phyloP scores from a whole-genome alignment of 2,113 vertebrate species.

The Paracanthobrama guichenoti region DNA sequence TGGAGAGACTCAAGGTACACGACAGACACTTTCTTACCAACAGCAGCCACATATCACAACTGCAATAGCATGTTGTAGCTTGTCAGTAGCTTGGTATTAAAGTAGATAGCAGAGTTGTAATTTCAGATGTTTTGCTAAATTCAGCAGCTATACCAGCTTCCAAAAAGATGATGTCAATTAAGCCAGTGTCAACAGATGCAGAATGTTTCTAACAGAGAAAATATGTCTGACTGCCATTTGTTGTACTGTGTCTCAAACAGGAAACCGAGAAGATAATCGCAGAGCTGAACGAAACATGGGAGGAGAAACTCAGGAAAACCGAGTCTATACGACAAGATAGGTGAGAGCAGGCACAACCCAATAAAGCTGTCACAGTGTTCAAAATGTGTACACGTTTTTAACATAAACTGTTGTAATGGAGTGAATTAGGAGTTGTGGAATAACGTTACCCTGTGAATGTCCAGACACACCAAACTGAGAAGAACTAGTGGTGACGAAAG shows the following conservation, averaged over 20 bases:
- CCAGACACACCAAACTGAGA: not conserved
- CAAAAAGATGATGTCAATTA: not conserved
- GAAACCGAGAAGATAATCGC: conserved; percentile 94
- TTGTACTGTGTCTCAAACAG: conserved; percentile 67
- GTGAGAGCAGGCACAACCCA: conserved; percentile 47
- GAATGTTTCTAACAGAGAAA: conserved; percentile 53
- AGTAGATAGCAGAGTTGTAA: not conserved
- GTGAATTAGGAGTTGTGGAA: not conserved
- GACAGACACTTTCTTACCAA: not conserved
- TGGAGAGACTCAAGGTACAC: conserved; percentile 81
- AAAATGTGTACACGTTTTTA: not conserved
- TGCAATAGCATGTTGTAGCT: not conserved
- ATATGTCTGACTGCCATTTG: conserved; percentile 70
- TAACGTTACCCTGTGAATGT: not conserved
- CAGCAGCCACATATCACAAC: not conserved
- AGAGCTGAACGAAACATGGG: conserved; percentile 94
- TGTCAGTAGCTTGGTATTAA: not conserved
- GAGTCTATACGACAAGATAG: conserved; percentile 84
- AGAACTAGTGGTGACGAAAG: not conserved
- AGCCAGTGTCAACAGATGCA: not conserved
- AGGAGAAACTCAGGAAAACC: conserved; percentile 89
- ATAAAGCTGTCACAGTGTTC: not conserved
- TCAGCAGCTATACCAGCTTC: not conserved
- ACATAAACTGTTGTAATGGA: not conserved
- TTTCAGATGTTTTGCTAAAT: not conserved